A percentile compares a stretch with the other conserved stretches of the same genome.
phyloP scores from a whole-genome alignment of 2,888 invertebrate genomes.

The Mythimna ferrago region DNA sequence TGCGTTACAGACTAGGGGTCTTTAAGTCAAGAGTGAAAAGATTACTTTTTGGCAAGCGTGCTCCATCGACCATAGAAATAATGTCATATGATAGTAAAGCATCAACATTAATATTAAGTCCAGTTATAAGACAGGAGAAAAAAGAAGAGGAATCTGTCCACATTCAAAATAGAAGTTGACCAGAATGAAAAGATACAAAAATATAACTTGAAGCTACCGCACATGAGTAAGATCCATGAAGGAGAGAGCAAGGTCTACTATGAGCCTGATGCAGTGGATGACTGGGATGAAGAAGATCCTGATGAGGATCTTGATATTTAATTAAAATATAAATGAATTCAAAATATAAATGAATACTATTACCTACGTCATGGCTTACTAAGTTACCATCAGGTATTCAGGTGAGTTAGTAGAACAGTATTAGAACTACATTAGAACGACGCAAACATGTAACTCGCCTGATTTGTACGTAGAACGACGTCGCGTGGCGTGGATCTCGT shows the following conservation, averaged over 20 bases:
- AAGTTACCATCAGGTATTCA: too few species aligned
- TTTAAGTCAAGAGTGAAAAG: too few species aligned
- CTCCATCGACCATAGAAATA: conserved; percentile 68
- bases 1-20: too few species aligned
- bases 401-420: too few species aligned
- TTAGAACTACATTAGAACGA: too few species aligned
- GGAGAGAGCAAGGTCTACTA: conserved; percentile 93
- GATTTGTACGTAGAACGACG: too few species aligned
- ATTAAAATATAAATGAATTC: conserved; percentile 63
- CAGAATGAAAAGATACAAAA: conserved; percentile 91
- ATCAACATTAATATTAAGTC: conserved; percentile 73
- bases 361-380: too few species aligned
- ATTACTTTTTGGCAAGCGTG: too few species aligned
- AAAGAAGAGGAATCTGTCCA: conserved; percentile 85
- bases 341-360: too few species aligned
- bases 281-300: conserved; percentile 96
- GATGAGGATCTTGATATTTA: conserved; percentile 95
- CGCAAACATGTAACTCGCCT: too few species aligned
- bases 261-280: conserved; percentile 94
- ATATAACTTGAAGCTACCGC: conserved; percentile 91
- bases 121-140: conserved; percentile 73
- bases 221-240: conserved; percentile 89
- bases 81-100: conserved; percentile 78
- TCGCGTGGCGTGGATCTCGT: too few species aligned
- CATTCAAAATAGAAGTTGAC: conserved; percentile 92